These are phyloP conservation scores for Pterocles orientalis DNA, from an alignment of 2,113 vertebrate genomes.

Conservation along the genomic window DNA sequence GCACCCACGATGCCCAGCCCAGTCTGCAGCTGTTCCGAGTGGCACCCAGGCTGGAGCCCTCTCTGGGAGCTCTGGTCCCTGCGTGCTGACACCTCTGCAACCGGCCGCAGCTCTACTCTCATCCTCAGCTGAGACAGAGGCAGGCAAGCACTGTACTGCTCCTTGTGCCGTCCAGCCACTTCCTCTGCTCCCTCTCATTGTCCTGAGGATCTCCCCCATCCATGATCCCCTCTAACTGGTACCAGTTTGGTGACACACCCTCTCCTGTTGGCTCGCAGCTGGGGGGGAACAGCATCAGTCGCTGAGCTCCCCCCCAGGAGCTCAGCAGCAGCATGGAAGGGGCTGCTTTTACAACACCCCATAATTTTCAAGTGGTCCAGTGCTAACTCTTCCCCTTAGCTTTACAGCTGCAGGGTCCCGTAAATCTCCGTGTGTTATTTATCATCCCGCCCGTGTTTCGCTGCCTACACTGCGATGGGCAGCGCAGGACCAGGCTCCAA, in stretches of 20 bases:
- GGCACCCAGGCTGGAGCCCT: accelerated
- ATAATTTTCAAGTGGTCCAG: background rate
- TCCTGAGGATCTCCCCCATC: too few species aligned
- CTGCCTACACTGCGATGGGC: accelerated
- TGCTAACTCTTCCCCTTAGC: background rate
- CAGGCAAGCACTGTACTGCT: accelerated
- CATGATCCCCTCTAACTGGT: background rate
- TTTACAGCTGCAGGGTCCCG: background rate
- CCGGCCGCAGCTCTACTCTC: accelerated
- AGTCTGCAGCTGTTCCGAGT: background rate
- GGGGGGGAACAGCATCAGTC: too few species aligned
- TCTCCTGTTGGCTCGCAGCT: background rate
- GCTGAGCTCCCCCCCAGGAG: accelerated
- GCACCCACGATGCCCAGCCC: accelerated
- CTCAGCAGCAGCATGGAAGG: background rate
- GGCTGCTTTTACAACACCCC: background rate
- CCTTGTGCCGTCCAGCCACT: background rate
- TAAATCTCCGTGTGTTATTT: background rate
- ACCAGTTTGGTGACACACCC: background rate
- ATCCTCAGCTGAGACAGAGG: background rate
- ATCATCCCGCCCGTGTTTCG: accelerated
- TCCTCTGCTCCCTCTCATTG: background rate
- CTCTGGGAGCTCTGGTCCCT: background rate
- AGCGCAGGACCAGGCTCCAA: accelerated
- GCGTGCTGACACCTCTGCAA: background rate